Percentiles rank a stretch among this genome's conserved stretches.
Conservation (phyloP, 2,888 invertebrate genomes). For the Andrena flavipes region DNA sequence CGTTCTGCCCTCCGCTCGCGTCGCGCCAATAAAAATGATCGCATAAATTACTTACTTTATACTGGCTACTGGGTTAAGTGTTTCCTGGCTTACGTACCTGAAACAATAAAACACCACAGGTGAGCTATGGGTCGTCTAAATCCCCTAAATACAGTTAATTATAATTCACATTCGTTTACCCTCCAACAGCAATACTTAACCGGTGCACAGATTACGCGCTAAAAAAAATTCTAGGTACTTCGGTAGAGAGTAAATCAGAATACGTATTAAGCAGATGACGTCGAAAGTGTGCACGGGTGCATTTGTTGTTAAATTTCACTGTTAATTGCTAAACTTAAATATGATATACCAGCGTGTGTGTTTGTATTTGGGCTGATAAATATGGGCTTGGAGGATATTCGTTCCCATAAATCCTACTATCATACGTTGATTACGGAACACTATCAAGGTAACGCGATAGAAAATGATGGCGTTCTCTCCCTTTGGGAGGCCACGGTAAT, state of each 20-base stretch:
- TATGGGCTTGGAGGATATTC: background rate
- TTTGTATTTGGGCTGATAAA: slow-evolving; percentile 3
- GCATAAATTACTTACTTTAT: slow-evolving; percentile 64
- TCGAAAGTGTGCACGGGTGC: background rate
- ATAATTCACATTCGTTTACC: background rate
- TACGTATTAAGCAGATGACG: background rate
- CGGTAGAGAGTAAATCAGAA: too few species aligned
- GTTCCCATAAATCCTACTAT: slow-evolving; percentile 11
- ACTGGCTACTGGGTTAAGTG: slow-evolving; percentile 6
- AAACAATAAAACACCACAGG: slow-evolving; percentile 54
- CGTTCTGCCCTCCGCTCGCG: slow-evolving; percentile 5
- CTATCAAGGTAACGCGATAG: background rate
- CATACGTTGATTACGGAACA: background rate
- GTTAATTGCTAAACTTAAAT: background rate
- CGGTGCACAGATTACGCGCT: too few species aligned
- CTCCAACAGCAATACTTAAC: background rate
- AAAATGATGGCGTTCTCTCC: slow-evolving; percentile 6
- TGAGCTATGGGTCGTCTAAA: slow-evolving; percentile 19
- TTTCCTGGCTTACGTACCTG: slow-evolving; percentile 66
- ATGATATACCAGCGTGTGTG: background rate
- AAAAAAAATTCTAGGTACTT: too few species aligned
- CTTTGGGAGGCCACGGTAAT: background rate
- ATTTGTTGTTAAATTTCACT: background rate
- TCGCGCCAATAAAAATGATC: slow-evolving; percentile 41
- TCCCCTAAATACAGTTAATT: background rate